Evolutionary conservation across 2,113 vertebrate species (phyloP).

Genomic region (Cochlearius cochlearius): DNA sequence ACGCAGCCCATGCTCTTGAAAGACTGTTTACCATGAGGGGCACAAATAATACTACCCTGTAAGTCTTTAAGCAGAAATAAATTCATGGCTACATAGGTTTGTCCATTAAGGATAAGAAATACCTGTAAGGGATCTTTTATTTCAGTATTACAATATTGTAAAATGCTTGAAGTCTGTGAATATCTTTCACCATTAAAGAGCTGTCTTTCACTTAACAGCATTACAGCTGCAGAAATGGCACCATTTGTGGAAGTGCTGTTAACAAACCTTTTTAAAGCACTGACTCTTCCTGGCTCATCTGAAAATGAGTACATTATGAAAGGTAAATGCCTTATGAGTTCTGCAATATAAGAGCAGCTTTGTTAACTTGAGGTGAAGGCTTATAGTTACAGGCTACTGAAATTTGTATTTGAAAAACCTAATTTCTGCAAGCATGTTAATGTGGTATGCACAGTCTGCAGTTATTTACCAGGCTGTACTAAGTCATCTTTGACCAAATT

Average conservation of each 20-base stretch:
- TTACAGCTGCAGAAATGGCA: constrained; percentile 88
- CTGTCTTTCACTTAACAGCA: constrained; percentile 77
- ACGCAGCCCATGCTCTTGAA: constrained; percentile 93
- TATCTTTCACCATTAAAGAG: constrained; percentile 13
- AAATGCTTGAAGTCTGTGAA: neutral
- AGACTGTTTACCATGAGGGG: constrained; percentile 97
- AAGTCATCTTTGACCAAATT: neutral
- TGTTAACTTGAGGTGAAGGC: neutral
- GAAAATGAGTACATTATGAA: constrained; percentile 99
- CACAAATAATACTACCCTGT: constrained; percentile 87
- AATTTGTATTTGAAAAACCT: neutral
- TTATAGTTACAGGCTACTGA: neutral
- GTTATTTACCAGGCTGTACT: neutral
- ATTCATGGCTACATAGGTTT: neutral
- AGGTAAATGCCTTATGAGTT: constrained; percentile 77
- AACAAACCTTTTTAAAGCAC: constrained; percentile 93
- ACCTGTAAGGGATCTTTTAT: neutral
- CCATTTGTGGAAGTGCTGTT: constrained; percentile 93
- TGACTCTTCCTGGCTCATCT: constrained; percentile 91
- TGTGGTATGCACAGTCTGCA: neutral
- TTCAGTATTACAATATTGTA: neutral
- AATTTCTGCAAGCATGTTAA: neutral
- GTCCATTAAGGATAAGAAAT: neutral
- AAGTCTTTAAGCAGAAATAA: constrained; percentile 59
- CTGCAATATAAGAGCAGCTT: neutral